These are phyloP conservation scores for Drosophila novamexicana DNA, from an alignment of 1,140 invertebrate species.

Conservation along the genomic window DNA sequence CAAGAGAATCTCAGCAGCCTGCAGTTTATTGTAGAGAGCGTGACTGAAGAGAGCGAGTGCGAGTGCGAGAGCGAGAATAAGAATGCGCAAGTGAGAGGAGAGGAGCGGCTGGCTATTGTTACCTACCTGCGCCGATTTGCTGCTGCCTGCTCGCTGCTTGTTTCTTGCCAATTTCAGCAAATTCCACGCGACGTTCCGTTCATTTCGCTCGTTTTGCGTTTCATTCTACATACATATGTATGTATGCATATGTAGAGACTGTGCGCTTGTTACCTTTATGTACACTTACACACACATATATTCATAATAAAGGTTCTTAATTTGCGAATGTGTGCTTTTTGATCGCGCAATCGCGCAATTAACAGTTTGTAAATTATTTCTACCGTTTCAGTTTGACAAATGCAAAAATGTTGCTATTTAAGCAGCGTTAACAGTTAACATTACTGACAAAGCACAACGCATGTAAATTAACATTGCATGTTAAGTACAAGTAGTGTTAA, in stretches of 20 bases:
- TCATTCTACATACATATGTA: slow-evolving; percentile 17
- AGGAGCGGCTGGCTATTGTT: slow-evolving; percentile 13
- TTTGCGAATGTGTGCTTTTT: slow-evolving; percentile 10
- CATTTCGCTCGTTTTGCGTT: slow-evolving; percentile 56
- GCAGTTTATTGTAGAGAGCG: slow-evolving; percentile 32
- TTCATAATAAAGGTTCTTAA: slow-evolving; percentile 22
- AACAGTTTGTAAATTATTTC: slow-evolving; percentile 21
- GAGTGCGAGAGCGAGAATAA: slow-evolving; percentile 1
- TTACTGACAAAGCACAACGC: slow-evolving; percentile 1
- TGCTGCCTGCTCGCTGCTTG: slow-evolving; percentile 17
- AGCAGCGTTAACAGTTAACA: slow-evolving; percentile 46
- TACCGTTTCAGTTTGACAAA: slow-evolving; percentile 15
- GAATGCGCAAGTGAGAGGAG: slow-evolving; percentile 3
- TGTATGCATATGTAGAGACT: slow-evolving; percentile 3
- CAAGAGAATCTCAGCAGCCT: slow-evolving; percentile 36
- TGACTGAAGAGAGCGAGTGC: background rate
- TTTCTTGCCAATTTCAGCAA: slow-evolving; percentile 73
- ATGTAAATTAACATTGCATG: slow-evolving; percentile 1
- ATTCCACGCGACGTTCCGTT: slow-evolving; percentile 65
- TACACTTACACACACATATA: background rate
- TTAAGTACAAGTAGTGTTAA: slow-evolving; percentile 31
- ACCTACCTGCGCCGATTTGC: slow-evolving; percentile 40
- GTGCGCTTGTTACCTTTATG: background rate
- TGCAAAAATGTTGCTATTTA: slow-evolving; percentile 1
- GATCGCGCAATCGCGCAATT: slow-evolving; percentile 38